Conservation (phyloP, 2,797 vertebrate genomes). For the Pseudochromis fuscus region DNA sequence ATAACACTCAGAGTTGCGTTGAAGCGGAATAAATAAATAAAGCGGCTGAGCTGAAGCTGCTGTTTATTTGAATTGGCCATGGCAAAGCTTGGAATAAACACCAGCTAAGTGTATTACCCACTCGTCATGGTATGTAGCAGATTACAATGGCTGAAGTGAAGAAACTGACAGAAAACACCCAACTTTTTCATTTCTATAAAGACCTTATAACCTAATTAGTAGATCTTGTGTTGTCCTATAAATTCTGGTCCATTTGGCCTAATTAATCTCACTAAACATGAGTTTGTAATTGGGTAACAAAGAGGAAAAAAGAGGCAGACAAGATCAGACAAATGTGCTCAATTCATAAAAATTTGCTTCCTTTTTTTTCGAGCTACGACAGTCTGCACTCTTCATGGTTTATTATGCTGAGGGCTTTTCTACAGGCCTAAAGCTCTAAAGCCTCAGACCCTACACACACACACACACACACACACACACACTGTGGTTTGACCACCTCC, state of each 20-base stretch:
- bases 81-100: slow-evolving; percentile 20
- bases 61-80: slow-evolving; percentile 34
- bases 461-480: slow-evolving; percentile 28
- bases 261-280: slow-evolving; percentile 2
- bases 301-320: slow-evolving; percentile 3
- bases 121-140: neutral
- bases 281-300: slow-evolving; percentile 6
- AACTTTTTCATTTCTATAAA: neutral
- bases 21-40: neutral
- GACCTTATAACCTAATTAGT: slow-evolving; percentile 8
- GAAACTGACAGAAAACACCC: no score
- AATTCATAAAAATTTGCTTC: slow-evolving; percentile 33
- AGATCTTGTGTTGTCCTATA: neutral
- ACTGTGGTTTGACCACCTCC: no score
- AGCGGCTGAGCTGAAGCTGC: slow-evolving; percentile 9
- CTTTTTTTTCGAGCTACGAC: slow-evolving; percentile 13
- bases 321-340: slow-evolving; percentile 46
- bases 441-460: slow-evolving; percentile 25
- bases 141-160: no score
- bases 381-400: slow-evolving; percentile 35
- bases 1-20: neutral
- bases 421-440: slow-evolving; percentile 53
- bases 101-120: neutral
- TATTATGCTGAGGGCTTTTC: slow-evolving; percentile 38
- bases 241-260: neutral